Conservation (phyloP, 37 sponge, comb jelly and placozoan species). For the Diacarnus erythraeanus region DNA sequence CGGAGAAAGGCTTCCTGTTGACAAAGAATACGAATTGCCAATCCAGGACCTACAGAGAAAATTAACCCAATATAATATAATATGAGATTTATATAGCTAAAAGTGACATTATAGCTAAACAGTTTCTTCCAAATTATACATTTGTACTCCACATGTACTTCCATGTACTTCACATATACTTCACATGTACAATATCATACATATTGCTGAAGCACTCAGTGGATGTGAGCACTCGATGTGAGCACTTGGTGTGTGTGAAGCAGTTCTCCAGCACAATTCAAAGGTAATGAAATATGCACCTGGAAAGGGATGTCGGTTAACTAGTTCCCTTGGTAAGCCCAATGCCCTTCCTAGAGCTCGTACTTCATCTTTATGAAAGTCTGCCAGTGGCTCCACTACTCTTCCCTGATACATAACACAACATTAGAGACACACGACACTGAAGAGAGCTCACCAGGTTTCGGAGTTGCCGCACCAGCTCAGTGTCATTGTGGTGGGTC, state of each 20-base stretch:
- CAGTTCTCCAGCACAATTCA: no score
- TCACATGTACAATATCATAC: no score
- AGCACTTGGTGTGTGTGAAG: no score
- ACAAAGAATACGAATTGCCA: slow-evolving; percentile 83
- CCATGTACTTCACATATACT: no score
- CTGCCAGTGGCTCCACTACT: slow-evolving; percentile 83
- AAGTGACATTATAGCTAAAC: no score
- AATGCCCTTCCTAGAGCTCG: slow-evolving; percentile 70
- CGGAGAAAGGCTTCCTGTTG: slow-evolving; percentile 38
- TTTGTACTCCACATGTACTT: no score
- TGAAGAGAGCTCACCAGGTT: slow-evolving; percentile 38
- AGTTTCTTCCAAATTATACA: no score
- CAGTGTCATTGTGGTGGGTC: slow-evolving; percentile 95
- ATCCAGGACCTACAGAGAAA: slow-evolving; percentile 84
- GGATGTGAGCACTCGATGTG: no score
- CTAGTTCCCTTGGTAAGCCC: slow-evolving; percentile 75
- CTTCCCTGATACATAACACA: slow-evolving; percentile 36
- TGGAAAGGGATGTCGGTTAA: slow-evolving; percentile 92
- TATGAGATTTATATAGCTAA: no score
- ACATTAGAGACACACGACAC: neutral
- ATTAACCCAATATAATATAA: no score
- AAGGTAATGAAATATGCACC: no score
- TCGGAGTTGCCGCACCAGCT: slow-evolving; percentile 75
- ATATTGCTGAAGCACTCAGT: no score
- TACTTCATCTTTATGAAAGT: slow-evolving; percentile 95